These are phyloP conservation scores for Goniozus legneri DNA, from an alignment of 1,140 invertebrate species.

Conservation along the genomic window DNA sequence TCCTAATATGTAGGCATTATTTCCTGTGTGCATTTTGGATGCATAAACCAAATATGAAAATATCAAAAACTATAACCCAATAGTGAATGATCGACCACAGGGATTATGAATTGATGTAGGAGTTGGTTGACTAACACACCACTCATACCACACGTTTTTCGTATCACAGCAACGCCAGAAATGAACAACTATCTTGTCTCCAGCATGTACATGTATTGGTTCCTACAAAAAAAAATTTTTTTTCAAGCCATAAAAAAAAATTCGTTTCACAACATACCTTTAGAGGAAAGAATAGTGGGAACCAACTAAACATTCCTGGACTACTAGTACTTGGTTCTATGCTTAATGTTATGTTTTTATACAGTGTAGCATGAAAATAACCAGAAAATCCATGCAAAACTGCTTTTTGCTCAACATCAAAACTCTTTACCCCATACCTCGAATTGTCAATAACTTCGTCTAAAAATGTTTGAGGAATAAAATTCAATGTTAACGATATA, in stretches of 20 bases:
- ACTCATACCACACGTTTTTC: constrained; percentile 95
- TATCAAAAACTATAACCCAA: constrained; percentile 50
- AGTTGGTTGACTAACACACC: constrained; percentile 73
- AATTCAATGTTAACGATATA: neutral
- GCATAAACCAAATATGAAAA: too few relatives aligned
- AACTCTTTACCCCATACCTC: constrained; percentile 68
- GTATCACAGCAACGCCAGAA: constrained; percentile 81
- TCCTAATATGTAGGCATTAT: too few relatives aligned
- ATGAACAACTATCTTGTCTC: constrained; percentile 70
- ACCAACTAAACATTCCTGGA: constrained; percentile 94
- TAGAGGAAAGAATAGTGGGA: constrained; percentile 92
- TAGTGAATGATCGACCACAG: constrained; percentile 74
- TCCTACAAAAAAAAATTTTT: constrained; percentile 56
- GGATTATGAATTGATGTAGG: constrained; percentile 73
- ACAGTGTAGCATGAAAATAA: constrained; percentile 89
- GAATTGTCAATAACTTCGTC: constrained; percentile 68
- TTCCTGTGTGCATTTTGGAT: too few relatives aligned
- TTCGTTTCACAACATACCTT: constrained; percentile 55
- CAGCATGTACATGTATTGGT: constrained; percentile 69
- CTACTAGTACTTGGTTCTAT: constrained; percentile 87
- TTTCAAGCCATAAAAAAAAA: neutral
- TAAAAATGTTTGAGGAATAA: constrained; percentile 29
- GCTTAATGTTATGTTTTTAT: constrained; percentile 80
- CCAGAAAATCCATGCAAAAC: constrained; percentile 92
- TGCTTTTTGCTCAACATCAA: constrained; percentile 69